These are phyloP conservation scores for Chrysina gloriosa DNA, from an alignment of 2,888 invertebrate species.

Conservation along the genomic window DNA sequence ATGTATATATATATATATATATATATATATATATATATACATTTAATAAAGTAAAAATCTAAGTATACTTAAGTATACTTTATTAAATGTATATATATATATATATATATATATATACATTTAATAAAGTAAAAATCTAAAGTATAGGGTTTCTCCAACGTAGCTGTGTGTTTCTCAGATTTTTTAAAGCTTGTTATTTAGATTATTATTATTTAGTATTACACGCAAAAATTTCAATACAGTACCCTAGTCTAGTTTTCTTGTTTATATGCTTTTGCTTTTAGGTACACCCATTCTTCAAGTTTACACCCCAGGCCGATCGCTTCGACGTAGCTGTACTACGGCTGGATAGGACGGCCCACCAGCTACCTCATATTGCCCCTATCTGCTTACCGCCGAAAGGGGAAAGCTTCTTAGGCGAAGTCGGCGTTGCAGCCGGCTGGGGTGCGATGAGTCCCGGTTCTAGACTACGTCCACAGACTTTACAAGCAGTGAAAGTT, in stretches of 20 bases:
- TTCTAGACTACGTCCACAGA: slow-evolving; percentile 87
- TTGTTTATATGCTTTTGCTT: slow-evolving; percentile 46
- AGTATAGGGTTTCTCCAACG: too few species aligned
- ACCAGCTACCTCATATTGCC: slow-evolving; percentile 89
- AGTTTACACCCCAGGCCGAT: slow-evolving; percentile 93
- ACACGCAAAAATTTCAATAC: too few species aligned
- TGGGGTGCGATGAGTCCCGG: slow-evolving; percentile 92
- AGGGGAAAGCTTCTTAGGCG: slow-evolving; percentile 89
- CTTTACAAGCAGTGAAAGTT: slow-evolving; percentile 90
- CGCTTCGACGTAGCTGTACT: slow-evolving; percentile 92
- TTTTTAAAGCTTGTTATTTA: background rate
- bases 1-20: too few species aligned
- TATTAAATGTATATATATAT: too few species aligned
- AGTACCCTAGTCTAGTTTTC: too few species aligned
- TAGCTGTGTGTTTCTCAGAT: too few species aligned
- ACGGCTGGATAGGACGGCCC: slow-evolving; percentile 87
- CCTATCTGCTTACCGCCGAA: slow-evolving; percentile 93
- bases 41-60: too few species aligned
- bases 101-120: too few species aligned
- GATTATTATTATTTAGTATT: background rate
- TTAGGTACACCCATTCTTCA: slow-evolving; percentile 90
- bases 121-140: too few species aligned
- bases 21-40: too few species aligned
- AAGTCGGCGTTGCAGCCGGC: slow-evolving; percentile 92
- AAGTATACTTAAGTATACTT: too few species aligned